phyloP scores from a whole-genome alignment of 2,113 vertebrate species.

The Rhinolophus ferrumequinum region DNA sequence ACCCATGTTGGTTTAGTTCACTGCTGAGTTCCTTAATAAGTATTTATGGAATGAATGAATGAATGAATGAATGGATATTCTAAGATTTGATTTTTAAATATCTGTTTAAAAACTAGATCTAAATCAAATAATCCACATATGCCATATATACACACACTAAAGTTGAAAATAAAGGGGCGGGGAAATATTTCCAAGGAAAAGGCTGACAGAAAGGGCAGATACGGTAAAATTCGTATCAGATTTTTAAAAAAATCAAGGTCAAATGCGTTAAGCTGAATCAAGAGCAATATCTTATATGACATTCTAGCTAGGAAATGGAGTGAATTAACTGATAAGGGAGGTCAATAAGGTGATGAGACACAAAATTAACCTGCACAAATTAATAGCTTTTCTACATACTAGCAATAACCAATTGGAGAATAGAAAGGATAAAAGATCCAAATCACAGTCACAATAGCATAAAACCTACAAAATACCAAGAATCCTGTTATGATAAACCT shows the following conservation, averaged over 20 bases:
- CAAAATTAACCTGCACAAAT: not conserved
- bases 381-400: not conserved
- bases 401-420: not conserved
- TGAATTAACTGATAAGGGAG: not conserved
- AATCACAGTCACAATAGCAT: not conserved
- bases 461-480: not conserved
- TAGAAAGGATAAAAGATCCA: not conserved
- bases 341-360: not conserved
- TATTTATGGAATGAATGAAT: not conserved
- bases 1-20: not conserved
- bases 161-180: not conserved
- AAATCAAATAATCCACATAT: not conserved
- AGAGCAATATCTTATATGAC: not conserved
- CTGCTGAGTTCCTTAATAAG: not conserved
- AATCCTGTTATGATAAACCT: not conserved
- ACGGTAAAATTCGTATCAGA: not conserved
- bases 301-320: not conserved
- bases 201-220: not conserved
- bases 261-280: not conserved
- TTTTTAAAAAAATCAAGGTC: not conserved
- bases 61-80: not conserved
- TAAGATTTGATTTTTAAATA: not conserved
- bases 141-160: not conserved
- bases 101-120: slow-evolving; percentile 19
- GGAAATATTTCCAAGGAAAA: slow-evolving; percentile 4